phyloP scores from a whole-genome alignment of 2,797 vertebrate species.

The Phaenicophaeus curvirostris region DNA sequence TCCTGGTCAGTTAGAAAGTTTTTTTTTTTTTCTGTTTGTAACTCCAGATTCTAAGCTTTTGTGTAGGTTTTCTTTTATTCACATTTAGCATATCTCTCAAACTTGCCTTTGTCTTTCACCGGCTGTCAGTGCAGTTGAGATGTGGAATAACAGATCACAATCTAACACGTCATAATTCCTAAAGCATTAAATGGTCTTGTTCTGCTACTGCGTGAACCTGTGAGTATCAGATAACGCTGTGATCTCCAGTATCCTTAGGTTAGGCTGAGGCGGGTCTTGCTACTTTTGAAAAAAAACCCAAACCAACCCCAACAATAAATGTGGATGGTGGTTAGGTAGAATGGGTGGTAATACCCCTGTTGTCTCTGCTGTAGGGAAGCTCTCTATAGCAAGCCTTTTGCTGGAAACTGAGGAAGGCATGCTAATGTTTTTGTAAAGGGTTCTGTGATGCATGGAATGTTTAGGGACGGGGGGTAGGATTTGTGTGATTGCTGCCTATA shows the following conservation, averaged over 20 bases:
- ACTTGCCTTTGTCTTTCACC: not conserved
- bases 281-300: not conserved
- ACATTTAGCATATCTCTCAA: not conserved
- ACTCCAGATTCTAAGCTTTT: not conserved
- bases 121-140: not conserved
- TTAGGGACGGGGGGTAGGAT: not conserved
- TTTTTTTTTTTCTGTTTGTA: not conserved
- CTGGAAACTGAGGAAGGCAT: not conserved
- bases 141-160: not conserved
- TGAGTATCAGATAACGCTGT: not conserved
- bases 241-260: not conserved
- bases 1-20: not conserved
- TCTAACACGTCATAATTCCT: not conserved
- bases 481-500: not conserved
- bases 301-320: too few relatives aligned
- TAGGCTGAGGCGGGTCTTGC: not conserved
- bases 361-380: not conserved
- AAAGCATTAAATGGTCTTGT: not conserved
- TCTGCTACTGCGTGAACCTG: not conserved
- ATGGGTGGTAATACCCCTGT: not conserved
- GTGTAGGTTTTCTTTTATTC: not conserved
- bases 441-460: not conserved
- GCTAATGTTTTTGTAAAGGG: not conserved
- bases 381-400: not conserved
- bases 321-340: not conserved